A percentile compares a stretch with the other conserved stretches of the same genome.
phyloP scores from a whole-genome alignment of 2,113 vertebrate genomes.

The Pungitius pungitius region DNA sequence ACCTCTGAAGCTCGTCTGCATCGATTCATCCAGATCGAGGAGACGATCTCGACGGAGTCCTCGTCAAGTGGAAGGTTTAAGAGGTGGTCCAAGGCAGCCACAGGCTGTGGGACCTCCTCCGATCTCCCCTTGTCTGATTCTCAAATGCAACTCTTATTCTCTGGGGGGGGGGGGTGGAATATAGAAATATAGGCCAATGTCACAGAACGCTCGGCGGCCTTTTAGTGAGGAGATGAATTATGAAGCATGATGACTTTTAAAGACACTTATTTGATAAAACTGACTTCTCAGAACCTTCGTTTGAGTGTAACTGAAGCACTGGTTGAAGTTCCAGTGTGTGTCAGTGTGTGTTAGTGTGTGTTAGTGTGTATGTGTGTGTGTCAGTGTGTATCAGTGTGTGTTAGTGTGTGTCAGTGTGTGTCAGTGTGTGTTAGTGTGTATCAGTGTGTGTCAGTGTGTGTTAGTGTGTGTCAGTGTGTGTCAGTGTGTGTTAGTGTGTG shows the following conservation, averaged over 20 bases:
- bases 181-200: slow-evolving; percentile 82
- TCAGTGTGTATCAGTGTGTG: slow-evolving; percentile 15
- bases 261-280: not conserved
- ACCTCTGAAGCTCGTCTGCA: slow-evolving; percentile 72
- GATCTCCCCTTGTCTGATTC: slow-evolving; percentile 82
- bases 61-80: slow-evolving; percentile 70
- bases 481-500: slow-evolving; percentile 15
- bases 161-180: slow-evolving; percentile 70
- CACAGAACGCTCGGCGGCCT: slow-evolving; percentile 77
- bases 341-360: slow-evolving; percentile 15
- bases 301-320: not conserved
- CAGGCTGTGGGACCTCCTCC: slow-evolving; percentile 81
- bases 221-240: not conserved
- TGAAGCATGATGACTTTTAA: not conserved
- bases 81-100: slow-evolving; percentile 81
- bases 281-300: not conserved
- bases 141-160: slow-evolving; percentile 80
- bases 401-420: slow-evolving; percentile 15
- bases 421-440: not conserved
- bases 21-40: slow-evolving; percentile 78
- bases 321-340: slow-evolving; percentile 54
- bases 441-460: slow-evolving; percentile 16
- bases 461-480: slow-evolving; percentile 16
- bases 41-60: slow-evolving; percentile 79
- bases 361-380: slow-evolving; percentile 13